phyloP scores from a whole-genome alignment of 2,113 vertebrate species.

The Ornithorhynchus anatinus region DNA sequence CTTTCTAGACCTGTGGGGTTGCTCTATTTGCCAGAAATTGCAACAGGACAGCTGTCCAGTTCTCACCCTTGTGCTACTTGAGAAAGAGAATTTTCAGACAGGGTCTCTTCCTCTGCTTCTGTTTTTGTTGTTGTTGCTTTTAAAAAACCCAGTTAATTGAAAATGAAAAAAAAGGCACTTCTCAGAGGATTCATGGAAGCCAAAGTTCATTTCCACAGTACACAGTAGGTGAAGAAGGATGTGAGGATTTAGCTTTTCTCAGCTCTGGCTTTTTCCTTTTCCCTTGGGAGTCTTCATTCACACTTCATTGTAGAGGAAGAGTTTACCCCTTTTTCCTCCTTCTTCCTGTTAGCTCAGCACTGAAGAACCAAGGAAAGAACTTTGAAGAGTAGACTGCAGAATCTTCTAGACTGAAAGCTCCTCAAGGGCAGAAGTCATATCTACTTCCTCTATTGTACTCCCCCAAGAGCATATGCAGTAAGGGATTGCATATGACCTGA shows the following conservation, averaged over 20 bases:
- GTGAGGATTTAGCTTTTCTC: not conserved
- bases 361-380: no score
- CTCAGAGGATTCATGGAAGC: not conserved
- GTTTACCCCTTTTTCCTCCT: no score
- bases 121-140: not conserved
- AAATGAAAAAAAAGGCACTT: not conserved
- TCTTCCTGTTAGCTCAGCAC: no score
- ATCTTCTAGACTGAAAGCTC: no score
- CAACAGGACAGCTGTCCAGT: not conserved
- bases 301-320: no score
- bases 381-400: no score
- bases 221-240: not conserved
- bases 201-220: not conserved
- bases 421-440: no score
- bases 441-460: no score
- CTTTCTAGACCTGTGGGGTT: not conserved
- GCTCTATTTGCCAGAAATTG: not conserved
- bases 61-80: not conserved
- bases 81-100: not conserved
- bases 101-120: not conserved
- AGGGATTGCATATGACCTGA: no score
- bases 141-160: no score
- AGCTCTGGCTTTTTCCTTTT: not conserved
- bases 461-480: no score
- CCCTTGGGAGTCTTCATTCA: no score